Conservation (phyloP, 2,797 vertebrate species). For the Momotus momota region DNA sequence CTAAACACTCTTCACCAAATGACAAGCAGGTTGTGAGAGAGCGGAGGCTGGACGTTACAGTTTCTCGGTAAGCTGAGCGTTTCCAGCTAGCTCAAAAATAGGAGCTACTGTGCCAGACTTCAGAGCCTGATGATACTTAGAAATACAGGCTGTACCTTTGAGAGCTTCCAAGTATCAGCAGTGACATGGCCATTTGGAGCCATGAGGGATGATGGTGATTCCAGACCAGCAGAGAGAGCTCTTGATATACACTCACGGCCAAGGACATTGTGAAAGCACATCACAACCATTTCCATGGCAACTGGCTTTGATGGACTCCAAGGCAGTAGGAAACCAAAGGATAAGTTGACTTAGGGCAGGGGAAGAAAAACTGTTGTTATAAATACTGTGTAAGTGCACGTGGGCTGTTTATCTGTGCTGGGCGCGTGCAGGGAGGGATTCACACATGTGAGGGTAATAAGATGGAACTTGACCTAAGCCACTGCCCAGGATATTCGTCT, state of each 20-base stretch:
- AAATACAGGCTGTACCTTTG: neutral
- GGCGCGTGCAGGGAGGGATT: neutral
- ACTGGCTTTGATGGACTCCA: conserved; percentile 54
- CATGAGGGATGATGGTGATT: neutral
- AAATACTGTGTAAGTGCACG: neutral
- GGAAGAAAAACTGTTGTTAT: conserved; percentile 3
- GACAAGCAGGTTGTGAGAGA: neutral
- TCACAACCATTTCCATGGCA: conserved; percentile 61
- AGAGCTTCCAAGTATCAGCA: neutral
- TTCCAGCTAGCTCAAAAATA: neutral
- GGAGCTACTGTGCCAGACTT: neutral
- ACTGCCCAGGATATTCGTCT: neutral
- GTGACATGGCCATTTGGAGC: neutral
- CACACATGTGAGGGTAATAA: neutral
- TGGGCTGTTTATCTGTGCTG: neutral
- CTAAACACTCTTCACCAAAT: neutral
- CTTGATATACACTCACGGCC: neutral
- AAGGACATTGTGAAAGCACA: conserved; percentile 24
- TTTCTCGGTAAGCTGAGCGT: neutral
- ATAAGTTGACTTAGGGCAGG: conserved; percentile 27
- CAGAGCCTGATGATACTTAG: neutral
- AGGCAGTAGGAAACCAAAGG: conserved; percentile 25
- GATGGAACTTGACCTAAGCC: neutral
- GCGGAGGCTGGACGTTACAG: fast-evolving
- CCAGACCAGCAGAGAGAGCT: conserved; percentile 68